These are phyloP conservation scores for Drosophila suboccidentalis DNA, from an alignment of 2,888 invertebrate species.

Conservation along the genomic window DNA sequence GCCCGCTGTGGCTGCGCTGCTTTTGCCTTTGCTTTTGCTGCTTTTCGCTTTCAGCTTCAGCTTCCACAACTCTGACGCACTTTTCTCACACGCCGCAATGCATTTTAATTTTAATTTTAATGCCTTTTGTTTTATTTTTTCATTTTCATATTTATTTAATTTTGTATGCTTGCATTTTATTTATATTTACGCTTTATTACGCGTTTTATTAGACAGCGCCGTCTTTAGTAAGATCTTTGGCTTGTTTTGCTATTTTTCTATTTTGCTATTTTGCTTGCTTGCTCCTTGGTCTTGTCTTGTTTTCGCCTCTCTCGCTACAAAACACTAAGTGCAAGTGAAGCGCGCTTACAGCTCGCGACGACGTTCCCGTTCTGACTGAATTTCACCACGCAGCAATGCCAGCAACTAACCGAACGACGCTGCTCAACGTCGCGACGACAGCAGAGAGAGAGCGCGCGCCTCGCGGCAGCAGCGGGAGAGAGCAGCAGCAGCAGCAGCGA, in stretches of 20 bases:
- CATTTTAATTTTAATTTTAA: conserved; percentile 16
- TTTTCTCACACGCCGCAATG: conserved; percentile 51
- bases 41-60: not conserved
- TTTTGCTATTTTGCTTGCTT: conserved; percentile 9
- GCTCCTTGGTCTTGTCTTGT: conserved; percentile 34
- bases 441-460: conserved; percentile 31
- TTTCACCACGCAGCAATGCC: conserved; percentile 79
- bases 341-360: conserved; percentile 85
- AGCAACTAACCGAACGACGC: conserved; percentile 44
- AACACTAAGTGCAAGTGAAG: conserved; percentile 65
- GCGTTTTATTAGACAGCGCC: not conserved
- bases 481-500: conserved; percentile 6
- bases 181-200: not conserved
- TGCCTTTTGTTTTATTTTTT: conserved; percentile 21
- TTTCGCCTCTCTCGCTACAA: conserved; percentile 71
- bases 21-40: conserved; percentile 38
- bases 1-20: conserved; percentile 61
- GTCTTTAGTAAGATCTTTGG: no score
- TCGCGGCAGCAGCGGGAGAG: conserved; percentile 24
- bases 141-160: not conserved
- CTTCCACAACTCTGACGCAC: conserved; percentile 53
- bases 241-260: conserved; percentile 8
- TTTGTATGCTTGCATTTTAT: not conserved
- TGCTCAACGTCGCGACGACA: conserved; percentile 1
- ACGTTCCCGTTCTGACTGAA: conserved; percentile 86